A percentile compares a stretch with the other conserved stretches of the same genome.
Evolutionary conservation across 2,113 vertebrate species (phyloP).

Genomic region (Hemiscyllium ocellatum): DNA sequence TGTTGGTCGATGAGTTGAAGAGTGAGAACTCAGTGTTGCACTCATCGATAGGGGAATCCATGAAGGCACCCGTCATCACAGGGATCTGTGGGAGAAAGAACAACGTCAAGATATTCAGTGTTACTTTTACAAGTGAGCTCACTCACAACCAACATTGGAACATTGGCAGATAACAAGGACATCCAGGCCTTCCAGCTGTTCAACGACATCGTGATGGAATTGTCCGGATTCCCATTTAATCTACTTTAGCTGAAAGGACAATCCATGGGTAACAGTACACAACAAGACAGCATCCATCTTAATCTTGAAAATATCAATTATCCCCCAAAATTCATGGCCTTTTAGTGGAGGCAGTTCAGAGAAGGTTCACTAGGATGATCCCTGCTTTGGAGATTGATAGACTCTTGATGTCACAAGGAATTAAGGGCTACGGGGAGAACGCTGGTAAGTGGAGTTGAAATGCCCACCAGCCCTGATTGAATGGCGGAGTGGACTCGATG

Average conservation of each 20-base stretch:
- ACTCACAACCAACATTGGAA: neutral
- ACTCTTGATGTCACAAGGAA: no score
- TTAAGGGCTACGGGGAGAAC: no score
- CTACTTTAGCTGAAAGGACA: neutral
- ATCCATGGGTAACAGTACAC: neutral
- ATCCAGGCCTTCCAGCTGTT: neutral
- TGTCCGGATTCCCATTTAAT: neutral
- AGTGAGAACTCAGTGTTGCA: slow-evolving; percentile 90
- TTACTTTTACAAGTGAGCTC: neutral
- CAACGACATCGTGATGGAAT: neutral
- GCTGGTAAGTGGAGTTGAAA: no score
- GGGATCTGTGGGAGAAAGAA: slow-evolving; percentile 69
- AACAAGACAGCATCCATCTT: neutral
- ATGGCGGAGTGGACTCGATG: no score
- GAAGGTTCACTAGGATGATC: no score
- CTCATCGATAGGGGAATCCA: slow-evolving; percentile 93
- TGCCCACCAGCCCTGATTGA: no score
- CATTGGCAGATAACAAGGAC: neutral
- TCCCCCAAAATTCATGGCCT: neutral
- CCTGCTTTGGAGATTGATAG: no score
- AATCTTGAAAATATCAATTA: neutral
- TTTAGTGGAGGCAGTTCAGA: neutral
- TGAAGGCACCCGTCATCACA: slow-evolving; percentile 94
- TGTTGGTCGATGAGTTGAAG: slow-evolving; percentile 88
- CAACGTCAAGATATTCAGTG: neutral